These are phyloP conservation scores for Aeoliscus strigatus DNA, from an alignment of 2,797 vertebrate species.

Conservation along the genomic window DNA sequence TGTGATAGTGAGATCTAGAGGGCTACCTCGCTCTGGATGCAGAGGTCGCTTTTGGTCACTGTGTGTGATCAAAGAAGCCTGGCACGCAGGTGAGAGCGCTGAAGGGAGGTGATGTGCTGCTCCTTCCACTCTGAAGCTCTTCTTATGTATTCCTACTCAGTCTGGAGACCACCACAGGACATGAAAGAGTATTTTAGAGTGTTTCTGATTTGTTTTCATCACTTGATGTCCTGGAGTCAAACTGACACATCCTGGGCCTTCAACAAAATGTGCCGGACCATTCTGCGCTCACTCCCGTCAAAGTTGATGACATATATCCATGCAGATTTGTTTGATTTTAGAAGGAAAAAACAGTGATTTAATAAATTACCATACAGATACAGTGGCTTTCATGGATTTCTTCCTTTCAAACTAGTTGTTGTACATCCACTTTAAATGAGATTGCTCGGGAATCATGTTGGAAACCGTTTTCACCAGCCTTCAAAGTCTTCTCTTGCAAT, in stretches of 20 bases:
- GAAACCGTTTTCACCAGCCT: no score
- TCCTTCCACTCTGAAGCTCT: conserved; percentile 29
- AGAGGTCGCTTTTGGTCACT: conserved; percentile 22
- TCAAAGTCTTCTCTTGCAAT: no score
- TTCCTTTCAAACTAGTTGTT: no score
- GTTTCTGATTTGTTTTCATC: conserved; percentile 38
- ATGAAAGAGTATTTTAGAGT: conserved; percentile 23
- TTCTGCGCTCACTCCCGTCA: no score
- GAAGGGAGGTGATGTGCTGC: conserved; percentile 7
- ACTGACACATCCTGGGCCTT: conserved; percentile 21
- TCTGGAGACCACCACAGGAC: conserved; percentile 25
- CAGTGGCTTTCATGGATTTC: no score
- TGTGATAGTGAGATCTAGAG: conserved; percentile 8
- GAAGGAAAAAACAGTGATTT: no score
- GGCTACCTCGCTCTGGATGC: conserved; percentile 17
- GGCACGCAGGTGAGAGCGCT: conserved; percentile 24
- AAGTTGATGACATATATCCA: conserved; percentile 1
- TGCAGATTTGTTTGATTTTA: conserved; percentile 4
- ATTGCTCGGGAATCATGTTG: no score
- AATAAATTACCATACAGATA: no score
- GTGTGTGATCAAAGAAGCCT: conserved; percentile 41
- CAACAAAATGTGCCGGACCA: conserved; percentile 19
- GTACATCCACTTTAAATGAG: no score
- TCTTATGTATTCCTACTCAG: conserved; percentile 16
- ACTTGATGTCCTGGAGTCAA: conserved; percentile 29